phyloP scores from a whole-genome alignment of 2,797 vertebrate species.

The Tolypeutes matacus region DNA sequence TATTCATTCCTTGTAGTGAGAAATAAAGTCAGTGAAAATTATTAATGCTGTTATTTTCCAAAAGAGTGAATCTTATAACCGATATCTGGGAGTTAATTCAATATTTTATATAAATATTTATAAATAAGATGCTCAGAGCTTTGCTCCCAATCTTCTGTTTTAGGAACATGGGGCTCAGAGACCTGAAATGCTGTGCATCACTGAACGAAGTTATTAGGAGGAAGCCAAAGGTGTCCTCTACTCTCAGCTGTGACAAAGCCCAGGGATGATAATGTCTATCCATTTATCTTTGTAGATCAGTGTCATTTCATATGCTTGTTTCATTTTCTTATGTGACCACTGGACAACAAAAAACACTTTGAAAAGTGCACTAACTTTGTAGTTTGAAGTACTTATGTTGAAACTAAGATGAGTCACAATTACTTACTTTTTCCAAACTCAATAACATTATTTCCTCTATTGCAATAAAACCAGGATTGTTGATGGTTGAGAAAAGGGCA shows the following conservation, averaged over 20 bases:
- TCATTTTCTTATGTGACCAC: not conserved
- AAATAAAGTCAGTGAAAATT: not conserved
- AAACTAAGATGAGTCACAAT: not conserved
- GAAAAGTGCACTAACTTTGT: not conserved
- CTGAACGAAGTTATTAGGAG: not conserved
- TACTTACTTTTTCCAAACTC: not conserved
- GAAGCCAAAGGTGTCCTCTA: not conserved
- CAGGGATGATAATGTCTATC: too few relatives aligned
- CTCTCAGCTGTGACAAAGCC: not conserved
- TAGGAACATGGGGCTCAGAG: not conserved
- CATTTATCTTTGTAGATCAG: not conserved
- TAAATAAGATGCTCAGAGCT: not conserved
- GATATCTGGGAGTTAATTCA: not conserved
- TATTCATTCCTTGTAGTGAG: not conserved
- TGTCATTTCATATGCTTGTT: not conserved
- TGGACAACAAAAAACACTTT: not conserved
- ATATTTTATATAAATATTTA: not conserved
- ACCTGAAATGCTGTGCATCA: not conserved
- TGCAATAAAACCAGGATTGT: constrained; percentile 18
- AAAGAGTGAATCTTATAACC: not conserved
- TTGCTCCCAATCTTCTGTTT: not conserved
- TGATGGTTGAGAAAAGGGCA: constrained; percentile 23
- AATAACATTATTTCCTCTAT: not conserved
- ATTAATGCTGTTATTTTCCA: not conserved
- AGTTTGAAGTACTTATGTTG: not conserved